Conservation (phyloP, 2,888 invertebrate genomes). For the Glaucopsyche alexis region DNA sequence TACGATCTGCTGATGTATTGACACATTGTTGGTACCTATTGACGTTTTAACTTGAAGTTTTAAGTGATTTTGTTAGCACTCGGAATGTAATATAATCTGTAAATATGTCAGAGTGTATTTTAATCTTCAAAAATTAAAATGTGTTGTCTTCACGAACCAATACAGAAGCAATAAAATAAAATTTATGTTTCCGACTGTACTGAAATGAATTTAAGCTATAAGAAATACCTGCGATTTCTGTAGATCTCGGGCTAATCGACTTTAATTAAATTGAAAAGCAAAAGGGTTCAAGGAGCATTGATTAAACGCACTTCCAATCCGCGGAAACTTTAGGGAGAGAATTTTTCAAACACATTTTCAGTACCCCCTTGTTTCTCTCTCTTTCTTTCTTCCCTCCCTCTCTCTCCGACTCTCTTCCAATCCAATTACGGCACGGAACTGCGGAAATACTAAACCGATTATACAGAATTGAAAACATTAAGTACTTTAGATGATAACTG, state of each 20-base stretch:
- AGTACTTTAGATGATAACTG: slow-evolving; percentile 68
- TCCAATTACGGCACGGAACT: slow-evolving; percentile 76
- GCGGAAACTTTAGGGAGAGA: slow-evolving; percentile 52
- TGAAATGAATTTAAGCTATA: background rate
- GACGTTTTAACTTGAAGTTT: background rate
- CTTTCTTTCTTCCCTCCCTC: slow-evolving; percentile 53
- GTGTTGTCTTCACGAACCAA: background rate
- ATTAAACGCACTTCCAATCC: slow-evolving; percentile 46
- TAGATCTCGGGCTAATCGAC: slow-evolving; percentile 1
- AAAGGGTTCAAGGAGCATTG: slow-evolving; percentile 38
- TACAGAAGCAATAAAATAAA: background rate
- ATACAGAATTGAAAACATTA: slow-evolving; percentile 80
- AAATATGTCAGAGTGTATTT: no score
- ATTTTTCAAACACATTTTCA: background rate
- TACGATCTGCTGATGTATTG: background rate
- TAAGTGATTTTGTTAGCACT: background rate
- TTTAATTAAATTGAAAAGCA: slow-evolving; percentile 25
- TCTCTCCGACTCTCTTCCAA: slow-evolving; percentile 59
- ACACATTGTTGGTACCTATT: background rate
- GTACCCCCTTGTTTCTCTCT: slow-evolving; percentile 54
- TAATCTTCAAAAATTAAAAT: no score
- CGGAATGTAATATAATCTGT: no score
- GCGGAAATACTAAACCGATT: slow-evolving; percentile 80
- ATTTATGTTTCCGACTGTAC: background rate
- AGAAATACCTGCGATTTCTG: slow-evolving; percentile 10